phyloP scores from a whole-genome alignment of 2,888 invertebrate genomes.

The Monochamus alternatus region DNA sequence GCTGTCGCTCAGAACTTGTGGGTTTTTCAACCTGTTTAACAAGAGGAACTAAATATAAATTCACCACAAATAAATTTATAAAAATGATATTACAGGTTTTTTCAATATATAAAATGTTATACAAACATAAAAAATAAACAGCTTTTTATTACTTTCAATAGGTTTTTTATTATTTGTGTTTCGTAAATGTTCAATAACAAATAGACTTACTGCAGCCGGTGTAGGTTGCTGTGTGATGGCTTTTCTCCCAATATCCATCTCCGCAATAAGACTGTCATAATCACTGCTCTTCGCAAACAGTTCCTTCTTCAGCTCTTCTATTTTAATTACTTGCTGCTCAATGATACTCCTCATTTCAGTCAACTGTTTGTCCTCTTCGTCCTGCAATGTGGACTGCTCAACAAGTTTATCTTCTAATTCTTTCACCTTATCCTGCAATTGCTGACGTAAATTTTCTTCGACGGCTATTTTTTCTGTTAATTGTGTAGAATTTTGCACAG shows the following conservation, averaged over 20 bases:
- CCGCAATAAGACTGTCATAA: conserved; percentile 71
- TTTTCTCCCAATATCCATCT: conserved; percentile 64
- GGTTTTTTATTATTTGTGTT: no score
- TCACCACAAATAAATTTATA: no score
- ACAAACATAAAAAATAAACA: no score
- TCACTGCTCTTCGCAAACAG: conserved; percentile 76
- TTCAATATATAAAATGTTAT: no score
- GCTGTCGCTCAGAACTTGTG: neutral
- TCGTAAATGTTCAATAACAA: no score
- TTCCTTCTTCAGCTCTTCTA: conserved; percentile 82
- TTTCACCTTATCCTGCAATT: conserved; percentile 66
- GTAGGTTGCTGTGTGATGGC: conserved; percentile 52
- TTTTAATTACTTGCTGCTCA: conserved; percentile 82
- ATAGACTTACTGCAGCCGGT: conserved; percentile 24
- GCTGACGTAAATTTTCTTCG: conserved; percentile 26
- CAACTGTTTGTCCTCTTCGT: conserved; percentile 75
- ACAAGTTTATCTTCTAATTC: conserved; percentile 73
- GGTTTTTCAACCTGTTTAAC: conserved; percentile 12
- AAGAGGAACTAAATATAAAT: neutral
- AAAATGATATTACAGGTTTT: no score
- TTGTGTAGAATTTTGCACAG: conserved; percentile 45
- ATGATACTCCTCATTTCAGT: conserved; percentile 76
- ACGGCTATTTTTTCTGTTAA: conserved; percentile 43
- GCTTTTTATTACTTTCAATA: no score
- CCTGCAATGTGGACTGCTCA: conserved; percentile 73